Conservation (phyloP, 2,888 invertebrate species). For the Eretmocerus hayati region DNA sequence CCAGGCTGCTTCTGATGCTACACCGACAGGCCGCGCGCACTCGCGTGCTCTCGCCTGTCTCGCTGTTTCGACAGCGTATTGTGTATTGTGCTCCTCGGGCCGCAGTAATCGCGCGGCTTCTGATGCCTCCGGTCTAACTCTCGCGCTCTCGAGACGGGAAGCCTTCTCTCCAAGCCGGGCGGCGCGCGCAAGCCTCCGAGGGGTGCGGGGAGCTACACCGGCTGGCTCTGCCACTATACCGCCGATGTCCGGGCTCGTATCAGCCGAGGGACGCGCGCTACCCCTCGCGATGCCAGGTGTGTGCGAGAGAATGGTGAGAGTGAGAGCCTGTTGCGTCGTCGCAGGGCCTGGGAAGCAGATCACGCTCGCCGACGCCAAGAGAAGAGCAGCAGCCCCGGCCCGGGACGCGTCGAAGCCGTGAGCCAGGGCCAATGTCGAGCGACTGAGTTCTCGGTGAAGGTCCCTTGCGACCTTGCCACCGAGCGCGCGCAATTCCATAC, state of each 20-base stretch:
- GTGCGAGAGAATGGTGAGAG: too few species aligned
- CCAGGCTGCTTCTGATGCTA: not conserved
- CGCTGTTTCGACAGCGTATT: not conserved
- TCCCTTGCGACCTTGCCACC: conserved; percentile 27
- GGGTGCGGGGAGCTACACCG: too few species aligned
- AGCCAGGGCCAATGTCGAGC: not conserved
- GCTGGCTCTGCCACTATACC: too few species aligned
- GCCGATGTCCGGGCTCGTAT: too few species aligned
- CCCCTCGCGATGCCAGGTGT: too few species aligned
- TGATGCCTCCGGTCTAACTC: not conserved
- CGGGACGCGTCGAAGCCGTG: not conserved
- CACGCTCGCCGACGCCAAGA: conserved; percentile 6
- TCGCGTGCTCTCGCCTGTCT: not conserved
- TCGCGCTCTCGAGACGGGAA: not conserved
- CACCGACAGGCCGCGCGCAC: not conserved
- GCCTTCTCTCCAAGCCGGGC: not conserved
- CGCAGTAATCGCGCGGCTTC: conserved; percentile 7
- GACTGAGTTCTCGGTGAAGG: conserved; percentile 42
- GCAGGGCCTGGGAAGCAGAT: not conserved
- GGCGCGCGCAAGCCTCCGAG: not conserved
- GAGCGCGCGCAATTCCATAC: not conserved
- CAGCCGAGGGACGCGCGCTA: not conserved
- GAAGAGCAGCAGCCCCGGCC: not conserved
- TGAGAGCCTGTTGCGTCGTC: too few species aligned
- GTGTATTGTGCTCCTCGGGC: not conserved